Conservation (phyloP, 2,797 vertebrate species). For the Epinephelus awoara region DNA sequence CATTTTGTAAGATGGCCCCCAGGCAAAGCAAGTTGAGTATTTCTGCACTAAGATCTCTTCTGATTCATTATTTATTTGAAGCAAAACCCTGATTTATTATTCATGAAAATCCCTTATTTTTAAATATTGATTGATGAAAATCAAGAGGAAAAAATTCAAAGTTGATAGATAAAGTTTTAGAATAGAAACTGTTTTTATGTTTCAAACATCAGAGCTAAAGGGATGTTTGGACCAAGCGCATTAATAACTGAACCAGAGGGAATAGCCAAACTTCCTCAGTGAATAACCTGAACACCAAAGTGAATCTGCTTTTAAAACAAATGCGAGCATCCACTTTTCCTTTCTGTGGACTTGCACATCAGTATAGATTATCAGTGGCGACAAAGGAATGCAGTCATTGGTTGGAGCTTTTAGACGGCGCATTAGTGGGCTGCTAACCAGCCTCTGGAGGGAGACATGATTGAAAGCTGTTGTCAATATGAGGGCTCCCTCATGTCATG, state of each 20-base stretch:
- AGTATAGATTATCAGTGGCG: conserved; percentile 3
- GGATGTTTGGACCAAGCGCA: neutral
- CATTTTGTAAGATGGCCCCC: too few relatives aligned
- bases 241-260: neutral
- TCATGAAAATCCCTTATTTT: neutral
- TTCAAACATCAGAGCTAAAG: neutral
- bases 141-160: neutral
- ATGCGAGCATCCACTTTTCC: neutral
- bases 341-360: neutral
- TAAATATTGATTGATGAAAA: neutral
- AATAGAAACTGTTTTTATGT: neutral
- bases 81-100: neutral
- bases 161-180: neutral
- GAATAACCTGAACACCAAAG: neutral
- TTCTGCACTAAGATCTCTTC: neutral
- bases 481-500: conserved; percentile 53
- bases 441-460: conserved; percentile 50
- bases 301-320: conserved; percentile 11
- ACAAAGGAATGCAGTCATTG: conserved; percentile 23
- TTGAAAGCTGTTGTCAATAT: conserved; percentile 57
- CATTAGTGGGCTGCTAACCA: conserved; percentile 51
- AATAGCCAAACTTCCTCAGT: neutral
- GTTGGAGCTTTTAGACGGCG: conserved; percentile 25
- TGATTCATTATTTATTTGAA: neutral
- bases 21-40: too few relatives aligned